Conservation (phyloP, 2,888 invertebrate species). For the Criorhina ranunculi region DNA sequence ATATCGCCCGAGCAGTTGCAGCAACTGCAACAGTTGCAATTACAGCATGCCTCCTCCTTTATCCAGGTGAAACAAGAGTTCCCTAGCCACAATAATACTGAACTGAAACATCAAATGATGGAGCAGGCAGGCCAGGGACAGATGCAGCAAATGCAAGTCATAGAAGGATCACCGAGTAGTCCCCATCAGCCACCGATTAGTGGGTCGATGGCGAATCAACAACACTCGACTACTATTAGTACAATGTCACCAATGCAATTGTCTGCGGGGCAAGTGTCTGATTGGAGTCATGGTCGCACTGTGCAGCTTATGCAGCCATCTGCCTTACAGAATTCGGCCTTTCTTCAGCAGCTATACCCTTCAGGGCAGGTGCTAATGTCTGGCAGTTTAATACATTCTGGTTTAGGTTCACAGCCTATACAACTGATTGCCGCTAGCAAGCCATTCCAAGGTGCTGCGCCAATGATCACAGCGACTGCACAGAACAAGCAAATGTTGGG, state of each 20-base stretch:
- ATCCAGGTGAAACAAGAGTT: constrained; percentile 85
- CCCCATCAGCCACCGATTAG: constrained; percentile 84
- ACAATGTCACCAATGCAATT: constrained; percentile 92
- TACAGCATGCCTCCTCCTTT: constrained; percentile 86
- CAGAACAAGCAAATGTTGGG: constrained; percentile 90
- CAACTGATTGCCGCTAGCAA: constrained; percentile 93
- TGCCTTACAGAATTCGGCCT: constrained; percentile 88
- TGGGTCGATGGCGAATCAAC: constrained; percentile 82
- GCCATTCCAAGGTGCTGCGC: constrained; percentile 92
- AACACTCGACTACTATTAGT: constrained; percentile 88
- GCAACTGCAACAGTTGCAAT: constrained; percentile 87
- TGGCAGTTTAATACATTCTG: constrained; percentile 88
- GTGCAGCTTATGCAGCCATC: constrained; percentile 93
- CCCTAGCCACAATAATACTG: constrained; percentile 80
- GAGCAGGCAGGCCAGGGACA: constrained; percentile 85
- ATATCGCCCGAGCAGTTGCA: constrained; percentile 86
- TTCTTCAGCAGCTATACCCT: constrained; percentile 90
- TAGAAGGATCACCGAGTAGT: constrained; percentile 84
- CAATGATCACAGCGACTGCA: constrained; percentile 90
- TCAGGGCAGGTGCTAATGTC: constrained; percentile 94
- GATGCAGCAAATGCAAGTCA: constrained; percentile 85
- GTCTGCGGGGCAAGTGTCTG: constrained; percentile 86
- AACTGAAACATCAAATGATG: constrained; percentile 83
- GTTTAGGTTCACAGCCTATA: constrained; percentile 84
- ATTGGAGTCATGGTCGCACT: constrained; percentile 90